Evolutionary conservation across 2,797 vertebrate genomes (phyloP).

Genomic region (Natrix natrix): DNA sequence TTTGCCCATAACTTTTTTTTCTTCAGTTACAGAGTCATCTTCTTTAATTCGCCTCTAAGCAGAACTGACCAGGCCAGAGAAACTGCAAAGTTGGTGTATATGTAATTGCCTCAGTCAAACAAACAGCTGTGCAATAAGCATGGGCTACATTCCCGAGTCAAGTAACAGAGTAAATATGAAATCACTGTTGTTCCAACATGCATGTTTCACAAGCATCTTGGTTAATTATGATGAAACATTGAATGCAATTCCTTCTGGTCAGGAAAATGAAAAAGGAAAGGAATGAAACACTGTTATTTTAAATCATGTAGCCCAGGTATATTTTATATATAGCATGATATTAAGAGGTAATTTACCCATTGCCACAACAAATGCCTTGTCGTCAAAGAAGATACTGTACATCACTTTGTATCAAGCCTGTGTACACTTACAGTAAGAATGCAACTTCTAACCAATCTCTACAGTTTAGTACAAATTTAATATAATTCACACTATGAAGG

Average conservation of each 20-base stretch:
- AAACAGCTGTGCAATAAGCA: not conserved
- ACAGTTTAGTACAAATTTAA: not conserved
- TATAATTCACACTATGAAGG: not conserved
- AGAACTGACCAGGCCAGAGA: not conserved
- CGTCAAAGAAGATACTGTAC: not conserved
- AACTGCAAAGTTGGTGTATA: not conserved
- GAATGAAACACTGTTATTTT: not conserved
- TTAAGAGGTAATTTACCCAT: not conserved
- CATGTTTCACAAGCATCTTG: not conserved
- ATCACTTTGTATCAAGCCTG: not conserved
- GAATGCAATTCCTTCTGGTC: not conserved
- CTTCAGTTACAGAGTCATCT: not conserved
- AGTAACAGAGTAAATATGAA: not conserved
- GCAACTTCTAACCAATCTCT: not conserved
- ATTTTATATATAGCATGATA: not conserved
- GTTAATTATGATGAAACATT: not conserved
- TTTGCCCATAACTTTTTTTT: not conserved
- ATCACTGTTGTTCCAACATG: constrained; percentile 2
- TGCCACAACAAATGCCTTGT: not conserved
- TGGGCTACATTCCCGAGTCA: not conserved
- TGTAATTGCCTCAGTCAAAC: not conserved
- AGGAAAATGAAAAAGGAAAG: not conserved
- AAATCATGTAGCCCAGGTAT: not conserved
- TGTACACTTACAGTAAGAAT: not conserved
- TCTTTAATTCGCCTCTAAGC: not conserved